These are phyloP conservation scores for Corythaeola cristata DNA, from an alignment of 2,113 vertebrate genomes.

Conservation along the genomic window DNA sequence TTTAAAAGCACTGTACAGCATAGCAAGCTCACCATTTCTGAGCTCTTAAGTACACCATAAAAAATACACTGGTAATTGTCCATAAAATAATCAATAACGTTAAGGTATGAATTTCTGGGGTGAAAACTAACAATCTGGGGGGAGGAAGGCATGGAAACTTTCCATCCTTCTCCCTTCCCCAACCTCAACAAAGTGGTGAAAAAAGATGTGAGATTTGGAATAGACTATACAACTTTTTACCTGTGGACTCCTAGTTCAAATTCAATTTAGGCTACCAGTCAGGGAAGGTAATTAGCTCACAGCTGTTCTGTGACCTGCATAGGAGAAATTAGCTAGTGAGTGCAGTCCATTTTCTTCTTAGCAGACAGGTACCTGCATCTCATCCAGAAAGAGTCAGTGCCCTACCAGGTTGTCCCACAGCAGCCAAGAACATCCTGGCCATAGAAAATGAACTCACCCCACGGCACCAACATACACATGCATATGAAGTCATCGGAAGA, in stretches of 20 bases:
- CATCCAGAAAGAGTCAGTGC: background rate
- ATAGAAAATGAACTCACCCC: background rate
- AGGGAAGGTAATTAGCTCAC: background rate
- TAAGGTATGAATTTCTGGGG: background rate
- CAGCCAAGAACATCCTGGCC: background rate
- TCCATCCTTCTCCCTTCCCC: background rate
- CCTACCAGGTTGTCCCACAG: background rate
- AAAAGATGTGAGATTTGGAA: background rate
- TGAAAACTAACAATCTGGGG: background rate
- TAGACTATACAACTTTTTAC: background rate
- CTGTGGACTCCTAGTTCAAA: background rate
- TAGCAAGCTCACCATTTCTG: background rate
- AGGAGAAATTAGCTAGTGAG: background rate
- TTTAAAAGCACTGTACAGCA: background rate
- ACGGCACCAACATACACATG: background rate
- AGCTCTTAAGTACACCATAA: background rate
- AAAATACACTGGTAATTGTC: background rate
- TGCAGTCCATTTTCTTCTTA: background rate
- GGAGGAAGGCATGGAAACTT: background rate
- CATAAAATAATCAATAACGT: background rate
- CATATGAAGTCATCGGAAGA: background rate
- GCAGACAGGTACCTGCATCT: background rate
- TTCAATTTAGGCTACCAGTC: background rate
- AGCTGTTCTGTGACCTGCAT: background rate
- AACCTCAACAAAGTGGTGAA: accelerated